Evolutionary conservation across 2,888 invertebrate species (phyloP), one percentile per base, ranked within the genome.

Genomic region (Drosophila falleni): DNA sequence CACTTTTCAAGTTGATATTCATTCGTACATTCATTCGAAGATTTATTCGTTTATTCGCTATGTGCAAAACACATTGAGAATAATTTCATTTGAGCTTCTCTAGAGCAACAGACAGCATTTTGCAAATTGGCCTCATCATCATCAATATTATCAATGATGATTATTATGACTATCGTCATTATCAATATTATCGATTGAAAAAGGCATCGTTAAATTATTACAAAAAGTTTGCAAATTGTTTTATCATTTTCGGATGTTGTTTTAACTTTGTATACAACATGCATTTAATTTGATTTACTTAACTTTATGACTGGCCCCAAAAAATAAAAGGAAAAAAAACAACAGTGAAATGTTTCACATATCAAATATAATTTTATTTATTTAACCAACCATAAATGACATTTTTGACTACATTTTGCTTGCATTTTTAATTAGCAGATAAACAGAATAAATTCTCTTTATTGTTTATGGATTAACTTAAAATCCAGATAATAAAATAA

Each of bases 211-310:
- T 56, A 58, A 75, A 67, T 56, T 37, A 67, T 71, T 31, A 29
- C 55, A 39, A 41, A 56, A 37, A 47, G 33, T 62, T 70, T 55
- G 66, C 54, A 70, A 74, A 72, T 69, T 23, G 44, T 75, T 75
- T 72, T 63, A 62, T 71, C 61, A 51, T 35, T 53, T 50, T 33
- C 8, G 10, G 9, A 33, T 62, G 70, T 31, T 33, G 49, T 65
- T 51, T n/a, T 8, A 58, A 37, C 39, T 41, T 59, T 44, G 19
- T 51, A 59, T 42, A 56, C 42, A 75, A 51, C 58, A 69, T 66
- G 63, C 70, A 77, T 56, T 78, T 86, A 65, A 75, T 86, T 69
- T 69, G 68, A 72, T 86, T 83, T 78, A 78, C 70, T 81, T 60
- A 59, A 72, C 67, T 68, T 68, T 65, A 35, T 19, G 65, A 56